A percentile compares a stretch with the other conserved stretches of the same genome.
phyloP scores from a whole-genome alignment of 2,113 vertebrate genomes.

The Thalassarche chlororhynchos region DNA sequence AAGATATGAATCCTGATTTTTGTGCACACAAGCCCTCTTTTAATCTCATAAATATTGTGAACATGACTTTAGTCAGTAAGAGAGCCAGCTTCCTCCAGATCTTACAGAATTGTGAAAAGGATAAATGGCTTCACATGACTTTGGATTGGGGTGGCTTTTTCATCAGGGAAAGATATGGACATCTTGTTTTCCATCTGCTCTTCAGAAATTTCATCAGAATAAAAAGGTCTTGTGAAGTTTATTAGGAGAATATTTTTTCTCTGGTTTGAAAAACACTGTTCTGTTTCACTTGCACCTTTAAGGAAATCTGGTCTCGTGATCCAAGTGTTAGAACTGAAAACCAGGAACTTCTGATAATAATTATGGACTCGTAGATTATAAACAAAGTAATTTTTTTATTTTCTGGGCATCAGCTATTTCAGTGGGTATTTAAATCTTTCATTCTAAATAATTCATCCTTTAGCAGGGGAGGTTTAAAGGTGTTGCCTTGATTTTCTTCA shows the following conservation, averaged over 20 bases:
- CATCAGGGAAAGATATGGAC: background rate
- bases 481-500: background rate
- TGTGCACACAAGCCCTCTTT: background rate
- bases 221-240: background rate
- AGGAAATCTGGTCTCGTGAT: background rate
- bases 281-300: background rate
- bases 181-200: background rate
- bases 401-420: background rate
- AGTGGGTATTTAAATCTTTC: background rate
- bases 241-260: background rate
- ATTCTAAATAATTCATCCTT: background rate
- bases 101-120: background rate
- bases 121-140: background rate
- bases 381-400: background rate
- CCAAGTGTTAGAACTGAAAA: background rate
- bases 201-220: background rate
- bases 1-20: background rate
- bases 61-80: background rate
- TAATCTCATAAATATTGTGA: conserved; percentile 4
- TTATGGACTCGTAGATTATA: background rate
- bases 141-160: background rate
- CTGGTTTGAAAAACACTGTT: background rate
- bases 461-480: background rate
- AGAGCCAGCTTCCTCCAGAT: background rate
- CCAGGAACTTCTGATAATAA: background rate